Conservation (phyloP, 2,797 vertebrate genomes). For the Pempheris klunzingeri region DNA sequence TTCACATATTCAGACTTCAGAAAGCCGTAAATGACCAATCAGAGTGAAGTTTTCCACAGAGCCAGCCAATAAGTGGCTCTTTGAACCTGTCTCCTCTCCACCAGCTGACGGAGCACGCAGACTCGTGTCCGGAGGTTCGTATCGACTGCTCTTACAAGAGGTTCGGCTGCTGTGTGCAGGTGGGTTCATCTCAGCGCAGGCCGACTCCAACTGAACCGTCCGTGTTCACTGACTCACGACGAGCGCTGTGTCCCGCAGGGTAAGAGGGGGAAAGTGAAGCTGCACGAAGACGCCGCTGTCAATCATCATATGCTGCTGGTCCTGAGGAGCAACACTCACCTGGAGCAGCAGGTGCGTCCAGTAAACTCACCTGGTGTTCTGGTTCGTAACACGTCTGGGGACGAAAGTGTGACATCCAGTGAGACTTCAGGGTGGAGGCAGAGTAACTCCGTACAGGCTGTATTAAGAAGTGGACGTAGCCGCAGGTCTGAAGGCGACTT, state of each 20-base stretch:
- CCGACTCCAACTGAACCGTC: neutral
- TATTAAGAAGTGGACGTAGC: too few species aligned
- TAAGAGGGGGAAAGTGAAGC: constrained; percentile 85
- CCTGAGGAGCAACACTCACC: constrained; percentile 86
- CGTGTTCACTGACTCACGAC: neutral
- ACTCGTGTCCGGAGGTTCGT: constrained; percentile 48
- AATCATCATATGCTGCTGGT: constrained; percentile 90
- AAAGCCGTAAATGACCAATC: neutral
- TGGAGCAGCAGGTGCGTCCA: constrained; percentile 88
- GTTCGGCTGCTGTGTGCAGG: constrained; percentile 62
- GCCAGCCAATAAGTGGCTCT: neutral
- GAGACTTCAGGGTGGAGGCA: too few species aligned
- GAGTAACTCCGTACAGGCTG: too few species aligned
- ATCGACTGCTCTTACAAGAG: constrained; percentile 38
- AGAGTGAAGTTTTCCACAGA: neutral
- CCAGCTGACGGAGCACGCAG: constrained; percentile 53
- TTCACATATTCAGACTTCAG: neutral
- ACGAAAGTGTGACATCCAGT: neutral
- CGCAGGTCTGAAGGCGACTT: too few species aligned
- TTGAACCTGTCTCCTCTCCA: neutral
- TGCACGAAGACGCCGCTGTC: constrained; percentile 88
- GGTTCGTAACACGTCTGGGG: neutral
- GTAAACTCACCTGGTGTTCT: neutral
- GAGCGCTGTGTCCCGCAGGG: constrained; percentile 53
- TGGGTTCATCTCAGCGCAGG: neutral